Base-by-base conservation (phyloP, 2,113 vertebrate species). In the Percopsis transmontana region DNA sequence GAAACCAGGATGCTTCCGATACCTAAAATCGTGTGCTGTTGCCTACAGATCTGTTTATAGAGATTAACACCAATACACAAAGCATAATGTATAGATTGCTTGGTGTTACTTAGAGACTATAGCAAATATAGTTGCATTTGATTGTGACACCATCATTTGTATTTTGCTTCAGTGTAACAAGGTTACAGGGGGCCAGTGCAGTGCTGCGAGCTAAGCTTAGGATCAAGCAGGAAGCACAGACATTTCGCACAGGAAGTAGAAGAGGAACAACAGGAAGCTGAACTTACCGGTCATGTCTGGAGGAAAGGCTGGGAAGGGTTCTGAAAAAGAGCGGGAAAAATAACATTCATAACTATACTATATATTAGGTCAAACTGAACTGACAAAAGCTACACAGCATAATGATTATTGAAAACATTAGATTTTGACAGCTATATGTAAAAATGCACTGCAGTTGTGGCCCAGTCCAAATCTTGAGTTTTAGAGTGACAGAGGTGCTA, bases 231-330 rank as follows among this genome's bases (percentile, higher is more conserved):
- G 76, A 89, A 90, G 89, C 90, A 88, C 67, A 87, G 76, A 90
- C 81, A 79, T 59, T 82, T 73, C 65, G 75, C 77, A 89, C 77
- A 87, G 72, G 66, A 81, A 82, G 70, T 47, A 79, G 45, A 84
- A 58, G 48, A 38, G 51, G 53, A 75, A 41, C 8, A 27, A 66
- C n/a, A 72, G 67, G 63, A 68, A 82, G 91, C 86, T 62, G 86
- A 83, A 90, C 92, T 92, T 84, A 92, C 92, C 93, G 52, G 84
- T 89, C 85, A 94, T 93, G 91, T 94, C 94, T 74, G 95, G 95
- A 80, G 94, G 94, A 80, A 97, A 96, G 72, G 96, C 95, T 44
- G 93, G 92, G 74, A 95, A 93, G 66, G 96, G 95, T 86, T 96
- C 97, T 99, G 92, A 45, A 92, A 90, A 60, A 66, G 21, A 83